phyloP scores from a whole-genome alignment of 2,888 invertebrate genomes.

The Polydrusus tereticollis region DNA sequence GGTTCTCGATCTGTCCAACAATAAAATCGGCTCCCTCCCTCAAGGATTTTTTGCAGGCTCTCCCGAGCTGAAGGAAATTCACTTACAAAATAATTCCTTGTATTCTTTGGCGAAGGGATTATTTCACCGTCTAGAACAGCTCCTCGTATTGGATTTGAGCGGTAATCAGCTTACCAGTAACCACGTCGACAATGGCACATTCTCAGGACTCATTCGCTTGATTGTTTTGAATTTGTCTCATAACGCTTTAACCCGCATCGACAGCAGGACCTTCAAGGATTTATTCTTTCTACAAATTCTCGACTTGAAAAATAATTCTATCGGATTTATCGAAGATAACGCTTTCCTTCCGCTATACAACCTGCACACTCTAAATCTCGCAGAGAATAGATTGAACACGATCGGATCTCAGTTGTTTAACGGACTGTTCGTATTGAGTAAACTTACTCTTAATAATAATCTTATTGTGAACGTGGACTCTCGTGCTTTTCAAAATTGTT shows the following conservation, averaged over 20 bases:
- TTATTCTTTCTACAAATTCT: conserved; percentile 88
- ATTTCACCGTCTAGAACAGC: conserved; percentile 86
- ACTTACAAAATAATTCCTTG: conserved; percentile 87
- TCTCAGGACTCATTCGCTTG: conserved; percentile 85
- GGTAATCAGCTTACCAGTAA: conserved; percentile 88
- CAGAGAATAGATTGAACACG: conserved; percentile 87
- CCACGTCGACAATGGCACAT: conserved; percentile 87
- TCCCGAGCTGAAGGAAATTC: conserved; percentile 85
- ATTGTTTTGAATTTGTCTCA: conserved; percentile 88
- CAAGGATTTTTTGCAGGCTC: conserved; percentile 85
- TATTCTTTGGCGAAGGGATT: conserved; percentile 85
- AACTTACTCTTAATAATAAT: conserved; percentile 89
- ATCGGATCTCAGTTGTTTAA: conserved; percentile 86
- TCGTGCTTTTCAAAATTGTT: conserved; percentile 89
- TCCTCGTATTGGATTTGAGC: conserved; percentile 86
- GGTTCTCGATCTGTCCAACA: conserved; percentile 88
- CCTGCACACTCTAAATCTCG: conserved; percentile 88
- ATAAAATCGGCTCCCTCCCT: conserved; percentile 84
- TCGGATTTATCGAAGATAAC: conserved; percentile 89
- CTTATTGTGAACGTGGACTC: conserved; percentile 82
- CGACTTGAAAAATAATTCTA: conserved; percentile 87
- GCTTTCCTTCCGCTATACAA: conserved; percentile 90
- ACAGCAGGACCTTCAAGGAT: conserved; percentile 88
- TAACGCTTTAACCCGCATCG: conserved; percentile 87
- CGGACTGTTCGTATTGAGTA: conserved; percentile 85